phyloP scores from a whole-genome alignment of 2,797 vertebrate species.

The Thunnus albacares region DNA sequence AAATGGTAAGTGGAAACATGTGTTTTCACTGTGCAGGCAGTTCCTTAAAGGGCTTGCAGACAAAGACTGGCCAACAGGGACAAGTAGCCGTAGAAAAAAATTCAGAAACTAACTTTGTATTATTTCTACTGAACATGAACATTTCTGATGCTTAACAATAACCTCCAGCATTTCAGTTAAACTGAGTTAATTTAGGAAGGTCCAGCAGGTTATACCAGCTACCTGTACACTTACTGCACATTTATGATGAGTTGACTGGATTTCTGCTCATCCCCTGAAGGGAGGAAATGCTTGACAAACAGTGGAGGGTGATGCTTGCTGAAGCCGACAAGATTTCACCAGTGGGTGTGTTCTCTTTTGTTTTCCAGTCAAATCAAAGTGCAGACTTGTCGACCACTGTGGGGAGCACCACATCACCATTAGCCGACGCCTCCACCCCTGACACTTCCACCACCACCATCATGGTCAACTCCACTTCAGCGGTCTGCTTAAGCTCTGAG shows the following conservation, averaged over 20 bases:
- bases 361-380: conserved; percentile 53
- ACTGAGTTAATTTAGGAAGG: too few species aligned
- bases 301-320: not conserved
- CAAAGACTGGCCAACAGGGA: conserved; percentile 33
- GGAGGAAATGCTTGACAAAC: conserved; percentile 14
- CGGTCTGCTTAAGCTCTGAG: fast-evolving
- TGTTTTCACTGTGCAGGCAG: conserved; percentile 49
- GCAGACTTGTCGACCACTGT: not conserved
- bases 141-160: too few species aligned
- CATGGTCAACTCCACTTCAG: not conserved
- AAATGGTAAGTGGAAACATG: conserved; percentile 83
- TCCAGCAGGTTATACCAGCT: too few species aligned
- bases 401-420: not conserved
- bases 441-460: not conserved
- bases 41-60: conserved; percentile 32
- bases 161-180: too few species aligned
- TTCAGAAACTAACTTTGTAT: not conserved
- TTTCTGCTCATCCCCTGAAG: conserved; percentile 7
- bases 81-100: not conserved
- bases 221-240: not conserved
- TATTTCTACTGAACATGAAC: too few species aligned
- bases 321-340: conserved; percentile 8
- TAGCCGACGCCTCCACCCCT: not conserved
- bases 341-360: conserved; percentile 37
- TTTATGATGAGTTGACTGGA: not conserved